Base-by-base conservation (phyloP, 2,113 vertebrate species). In the Osmerus mordax region DNA sequence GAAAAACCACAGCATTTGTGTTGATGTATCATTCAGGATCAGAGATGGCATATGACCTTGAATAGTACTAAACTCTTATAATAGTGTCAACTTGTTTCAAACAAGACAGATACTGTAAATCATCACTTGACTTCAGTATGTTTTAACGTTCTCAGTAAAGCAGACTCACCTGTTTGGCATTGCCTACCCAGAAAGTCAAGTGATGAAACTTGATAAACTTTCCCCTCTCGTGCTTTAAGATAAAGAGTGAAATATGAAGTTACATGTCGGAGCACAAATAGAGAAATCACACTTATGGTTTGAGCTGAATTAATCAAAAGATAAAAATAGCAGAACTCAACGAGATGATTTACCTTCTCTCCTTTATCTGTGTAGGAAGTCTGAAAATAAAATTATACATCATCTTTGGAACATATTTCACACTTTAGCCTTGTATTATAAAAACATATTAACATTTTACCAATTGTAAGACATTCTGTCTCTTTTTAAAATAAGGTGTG, bases 291-390 rank as follows among this genome's bases (percentile, higher is more conserved):
- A 16, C 16, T 70, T 13, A 41, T 15, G 16, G n/a, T 53, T 52
- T 67, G 7, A 23, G 41, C n/a, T 19, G 14, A 25, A 3, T 23
- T 21, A 14, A 6, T 65, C n/a, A 6, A 16, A 64, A 23, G 1
- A 47, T 47, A 12, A 47, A 12, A 47, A 47, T 9, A 2, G 41
- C 41, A 47, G 41, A 47, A 47, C 41, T 47, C 41, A 47, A 47
- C 9, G 29, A 47, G 19, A 19, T 14, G 18, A 5, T 55, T 87
- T 85, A 94, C 93, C 92, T 94, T 94, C 82, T 93, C 91, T 15
- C 93, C 93, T 91, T 94, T 94, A 76, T 94, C 93, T 70, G 91
- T 93, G 87, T 94, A 94, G 82, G 86, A 87, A 0, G 93, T 94
- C 93, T 94, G 75, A 75, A 89, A 79, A 67, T 25, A 79, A 4